Base-by-base conservation (phyloP, 2,797 vertebrate genomes). In the Acrossocheilus fasciatus region DNA sequence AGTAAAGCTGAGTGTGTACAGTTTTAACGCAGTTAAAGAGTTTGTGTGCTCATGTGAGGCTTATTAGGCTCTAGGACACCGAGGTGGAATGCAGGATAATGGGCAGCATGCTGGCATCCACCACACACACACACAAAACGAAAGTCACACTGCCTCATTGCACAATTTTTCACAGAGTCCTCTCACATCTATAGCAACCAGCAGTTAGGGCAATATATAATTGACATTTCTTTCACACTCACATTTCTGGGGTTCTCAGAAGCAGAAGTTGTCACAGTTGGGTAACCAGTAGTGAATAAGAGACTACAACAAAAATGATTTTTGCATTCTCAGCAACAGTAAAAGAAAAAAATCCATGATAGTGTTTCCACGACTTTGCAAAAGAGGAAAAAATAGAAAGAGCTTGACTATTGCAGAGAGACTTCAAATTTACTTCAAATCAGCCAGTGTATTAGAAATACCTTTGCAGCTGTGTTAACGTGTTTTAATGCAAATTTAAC, bases 41-140 rank as follows among this genome's bases (percentile, higher is more conserved):
- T 87, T 87, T 92, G 90, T 86, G 89, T 82, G 88, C 86, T 91
- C 95, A 96, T 95, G 94, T 94, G 95, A 96, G 91, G 90, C 91
- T 90, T 87, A 93, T 96, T 94, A 93, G 57, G 77, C 84, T 78
- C 79, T 30, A 85, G 87, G 90, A 92, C 86, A 87, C 79, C 82
- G 90, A 76, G 78, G 64, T 92, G 92, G 92, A 94, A 95, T 95
- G 89, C 92, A 90, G 64, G 75, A 91, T 94, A 93, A 95, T 92
- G 85, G 81, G 81, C 73, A 86, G 84, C 90, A 90, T 89, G 90
- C 87, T 89, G 89, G 87, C 86, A 89, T 84, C 77, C 86, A 73
- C 50, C 88, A 26, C 76, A 69, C 75, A 85, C 41, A 85, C 41
- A 82, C 77, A 72, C 77, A 82, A 50, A 69, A 69, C 66, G 34